Evolutionary conservation across 2,888 invertebrate genomes (phyloP).

Genomic region (Ichneumon xanthorius): DNA sequence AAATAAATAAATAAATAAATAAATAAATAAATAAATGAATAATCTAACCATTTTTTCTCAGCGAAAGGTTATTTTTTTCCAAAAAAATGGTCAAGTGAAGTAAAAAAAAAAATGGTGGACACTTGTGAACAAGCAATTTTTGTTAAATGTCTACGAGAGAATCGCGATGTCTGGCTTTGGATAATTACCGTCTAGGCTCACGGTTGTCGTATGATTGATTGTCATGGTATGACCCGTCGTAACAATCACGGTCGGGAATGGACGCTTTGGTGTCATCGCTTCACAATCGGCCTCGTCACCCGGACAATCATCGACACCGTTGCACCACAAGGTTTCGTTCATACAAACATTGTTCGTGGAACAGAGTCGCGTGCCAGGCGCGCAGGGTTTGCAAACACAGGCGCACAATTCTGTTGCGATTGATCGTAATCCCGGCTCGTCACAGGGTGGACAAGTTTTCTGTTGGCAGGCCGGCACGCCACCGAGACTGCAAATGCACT

Average conservation of each 20-base stretch:
- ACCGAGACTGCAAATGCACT: constrained; percentile 92
- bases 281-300: constrained; percentile 92
- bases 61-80: background rate
- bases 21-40: too few relatives aligned
- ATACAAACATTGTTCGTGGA: constrained; percentile 92
- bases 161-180: background rate
- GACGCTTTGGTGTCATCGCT: constrained; percentile 73
- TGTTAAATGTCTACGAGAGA: background rate
- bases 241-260: constrained; percentile 62
- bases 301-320: constrained; percentile 92
- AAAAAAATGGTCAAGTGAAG: background rate
- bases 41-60: background rate
- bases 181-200: constrained; percentile 61
- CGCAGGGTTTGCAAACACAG: constrained; percentile 91
- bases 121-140: background rate
- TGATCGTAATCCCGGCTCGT: constrained; percentile 86
- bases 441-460: constrained; percentile 89
- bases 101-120: background rate
- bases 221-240: constrained; percentile 61
- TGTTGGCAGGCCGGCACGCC: constrained; percentile 90
- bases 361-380: constrained; percentile 88
- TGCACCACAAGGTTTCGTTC: constrained; percentile 90
- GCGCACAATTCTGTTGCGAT: constrained; percentile 88
- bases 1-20: too few relatives aligned
- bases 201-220: constrained; percentile 37